phyloP scores from a whole-genome alignment of 2,113 vertebrate genomes.

The Phaethon lepturus region DNA sequence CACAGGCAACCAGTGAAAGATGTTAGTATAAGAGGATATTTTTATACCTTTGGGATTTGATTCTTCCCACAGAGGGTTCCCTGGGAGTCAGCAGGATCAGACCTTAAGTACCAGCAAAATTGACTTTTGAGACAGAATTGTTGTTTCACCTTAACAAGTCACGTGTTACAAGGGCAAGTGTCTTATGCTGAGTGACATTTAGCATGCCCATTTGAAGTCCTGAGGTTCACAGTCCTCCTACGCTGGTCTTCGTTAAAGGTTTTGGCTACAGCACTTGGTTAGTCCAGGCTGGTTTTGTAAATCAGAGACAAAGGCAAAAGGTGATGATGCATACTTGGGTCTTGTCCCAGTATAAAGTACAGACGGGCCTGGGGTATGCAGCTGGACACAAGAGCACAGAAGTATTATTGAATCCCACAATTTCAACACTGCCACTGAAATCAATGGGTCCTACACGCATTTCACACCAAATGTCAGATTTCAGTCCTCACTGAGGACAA shows the following conservation, averaged over 20 bases:
- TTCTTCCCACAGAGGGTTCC: conserved; percentile 22
- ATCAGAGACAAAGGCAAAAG: neutral
- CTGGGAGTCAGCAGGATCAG: conserved; percentile 15
- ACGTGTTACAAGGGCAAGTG: neutral
- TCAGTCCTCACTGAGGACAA: neutral
- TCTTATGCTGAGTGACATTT: neutral
- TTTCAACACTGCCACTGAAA: neutral
- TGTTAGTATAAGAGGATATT: neutral
- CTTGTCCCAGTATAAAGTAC: neutral
- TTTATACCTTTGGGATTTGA: conserved; percentile 57
- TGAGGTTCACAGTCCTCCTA: neutral
- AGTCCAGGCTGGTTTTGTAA: neutral
- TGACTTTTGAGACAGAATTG: conserved; percentile 28
- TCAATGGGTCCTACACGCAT: neutral
- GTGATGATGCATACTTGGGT: neutral
- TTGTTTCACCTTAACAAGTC: neutral
- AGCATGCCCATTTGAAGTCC: neutral
- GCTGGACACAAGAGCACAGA: neutral
- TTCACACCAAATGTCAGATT: neutral
- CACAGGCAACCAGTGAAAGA: neutral
- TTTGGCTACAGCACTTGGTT: neutral
- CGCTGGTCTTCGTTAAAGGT: neutral
- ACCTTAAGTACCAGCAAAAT: conserved; percentile 43
- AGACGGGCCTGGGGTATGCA: neutral
- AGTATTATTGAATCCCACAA: neutral